Conservation (phyloP, 37 sponge, comb jelly and placozoan species). For the Halisarca cf. caerulea region DNA sequence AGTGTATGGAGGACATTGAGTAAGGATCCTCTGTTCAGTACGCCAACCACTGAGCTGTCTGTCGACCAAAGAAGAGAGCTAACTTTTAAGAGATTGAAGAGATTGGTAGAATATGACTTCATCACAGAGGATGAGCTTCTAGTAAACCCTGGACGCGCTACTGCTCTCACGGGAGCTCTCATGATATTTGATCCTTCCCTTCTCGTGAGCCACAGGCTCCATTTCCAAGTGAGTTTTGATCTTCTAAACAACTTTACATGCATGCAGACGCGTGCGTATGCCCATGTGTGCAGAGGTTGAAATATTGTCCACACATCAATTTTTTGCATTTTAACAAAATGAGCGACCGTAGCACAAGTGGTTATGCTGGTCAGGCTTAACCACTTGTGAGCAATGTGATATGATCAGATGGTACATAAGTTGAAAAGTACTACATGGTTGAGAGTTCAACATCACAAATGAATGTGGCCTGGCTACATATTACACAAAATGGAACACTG, state of each 20-base stretch:
- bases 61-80: conserved; percentile 52
- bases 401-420: no score
- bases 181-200: conserved; percentile 29
- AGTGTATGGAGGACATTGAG: conserved; percentile 65
- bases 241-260: no score
- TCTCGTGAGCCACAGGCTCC: conserved; percentile 17
- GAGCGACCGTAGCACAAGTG: no score
- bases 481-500: no score
- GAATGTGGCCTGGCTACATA: no score
- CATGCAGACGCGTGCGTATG: background rate
- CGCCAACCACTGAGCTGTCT: conserved; percentile 24
- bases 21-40: conserved; percentile 66
- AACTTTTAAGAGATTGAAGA: conserved; percentile 54
- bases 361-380: no score
- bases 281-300: background rate
- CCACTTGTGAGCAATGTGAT: no score
- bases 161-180: conserved; percentile 30
- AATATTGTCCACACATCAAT: no score
- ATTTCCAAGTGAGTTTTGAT: conserved; percentile 27
- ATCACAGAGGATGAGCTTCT: conserved; percentile 32
- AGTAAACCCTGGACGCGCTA: conserved; percentile 21
- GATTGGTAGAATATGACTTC: conserved; percentile 71
- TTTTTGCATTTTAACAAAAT: no score
- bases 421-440: no score
- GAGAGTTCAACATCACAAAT: no score